phyloP scores from a whole-genome alignment of 2,888 invertebrate species.

The Cheilosia vernalis region DNA sequence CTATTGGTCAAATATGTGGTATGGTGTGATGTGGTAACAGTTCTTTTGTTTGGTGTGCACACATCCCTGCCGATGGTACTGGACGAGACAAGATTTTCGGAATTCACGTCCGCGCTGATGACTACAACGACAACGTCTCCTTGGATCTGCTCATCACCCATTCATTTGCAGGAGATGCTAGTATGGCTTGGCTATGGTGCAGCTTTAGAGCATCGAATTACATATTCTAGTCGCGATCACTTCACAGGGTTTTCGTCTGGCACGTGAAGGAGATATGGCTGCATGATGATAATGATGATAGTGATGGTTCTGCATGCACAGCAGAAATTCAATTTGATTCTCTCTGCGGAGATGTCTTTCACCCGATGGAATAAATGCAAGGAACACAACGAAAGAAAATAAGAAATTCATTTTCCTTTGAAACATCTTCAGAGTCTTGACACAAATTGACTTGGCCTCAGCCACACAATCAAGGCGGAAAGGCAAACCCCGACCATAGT shows the following conservation, averaged over 20 bases:
- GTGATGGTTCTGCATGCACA: constrained; percentile 72
- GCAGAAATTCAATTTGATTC: constrained; percentile 73
- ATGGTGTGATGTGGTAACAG: constrained; percentile 66
- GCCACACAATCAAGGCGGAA: constrained; percentile 57
- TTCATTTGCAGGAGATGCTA: constrained; percentile 52
- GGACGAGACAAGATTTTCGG: constrained; percentile 35
- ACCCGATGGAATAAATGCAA: constrained; percentile 28
- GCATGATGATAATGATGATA: constrained; percentile 61
- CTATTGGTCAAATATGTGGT: constrained; percentile 51
- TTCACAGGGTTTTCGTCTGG: constrained; percentile 75
- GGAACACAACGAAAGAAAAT: constrained; percentile 36
- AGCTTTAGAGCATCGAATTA: constrained; percentile 60
- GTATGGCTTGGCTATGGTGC: constrained; percentile 22
- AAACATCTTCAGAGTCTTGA: constrained; percentile 66
- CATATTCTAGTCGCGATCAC: constrained; percentile 74
- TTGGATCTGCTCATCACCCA: constrained; percentile 41
- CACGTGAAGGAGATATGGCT: constrained; percentile 71
- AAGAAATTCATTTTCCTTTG: constrained; percentile 55
- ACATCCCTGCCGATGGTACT: constrained; percentile 24
- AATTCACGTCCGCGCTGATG: constrained; percentile 64
- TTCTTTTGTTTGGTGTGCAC: constrained; percentile 61
- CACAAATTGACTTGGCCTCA: constrained; percentile 67
- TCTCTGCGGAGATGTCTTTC: constrained; percentile 58
- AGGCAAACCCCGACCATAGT: constrained; percentile 46
- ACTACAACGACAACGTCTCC: constrained; percentile 55